Evolutionary conservation across 2,888 invertebrate genomes (phyloP), one percentile per base, ranked within the genome.

Genomic region (Tetheella fluctuosa): DNA sequence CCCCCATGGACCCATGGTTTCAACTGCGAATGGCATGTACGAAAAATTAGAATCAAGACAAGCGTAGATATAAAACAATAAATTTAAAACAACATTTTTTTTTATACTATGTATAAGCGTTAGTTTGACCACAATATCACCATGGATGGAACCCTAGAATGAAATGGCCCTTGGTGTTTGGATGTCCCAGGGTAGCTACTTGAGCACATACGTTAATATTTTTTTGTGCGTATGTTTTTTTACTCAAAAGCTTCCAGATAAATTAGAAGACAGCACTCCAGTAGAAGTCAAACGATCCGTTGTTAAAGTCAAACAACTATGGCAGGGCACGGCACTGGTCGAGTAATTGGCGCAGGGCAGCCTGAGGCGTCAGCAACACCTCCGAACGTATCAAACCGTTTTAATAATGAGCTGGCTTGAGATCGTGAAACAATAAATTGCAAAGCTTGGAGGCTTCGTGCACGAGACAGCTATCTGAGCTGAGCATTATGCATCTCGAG

Each of bases 381-480:
- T 93, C 88, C 83, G 79, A 85, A 90, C 90, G 90, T 90, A 91
- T 90, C 92, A 90, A 90, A 92, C 92, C 90, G 91, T 92, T 93
- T 93, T 93, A 93, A 93, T 93, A 93, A 93, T 92, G 91, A 93
- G 90, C 90, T 84, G 74, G 86, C 83, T 84, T 83, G 88, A 90
- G 90, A 93, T 93, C 93, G 92, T 93, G 93, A 92, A 93, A 93
- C 93, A 91, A 93, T 93, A 93, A 93, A 93, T 92, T 93, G 92
- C 92, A 84, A 92, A 88, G 89, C 93, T 93, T 85, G 86, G 86
- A 93, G 93, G 93, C 92, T 92, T 93, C 93, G 93, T 93, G 93
- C 90, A 72, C 82, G 84, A 91, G 92, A 91, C 91, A 90, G 92
- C 90, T 90, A 93, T 93, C 92, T 89, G 86, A 82, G 79, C 77